phyloP scores from a whole-genome alignment of 2,113 vertebrate species.

The Ochotona princeps region DNA sequence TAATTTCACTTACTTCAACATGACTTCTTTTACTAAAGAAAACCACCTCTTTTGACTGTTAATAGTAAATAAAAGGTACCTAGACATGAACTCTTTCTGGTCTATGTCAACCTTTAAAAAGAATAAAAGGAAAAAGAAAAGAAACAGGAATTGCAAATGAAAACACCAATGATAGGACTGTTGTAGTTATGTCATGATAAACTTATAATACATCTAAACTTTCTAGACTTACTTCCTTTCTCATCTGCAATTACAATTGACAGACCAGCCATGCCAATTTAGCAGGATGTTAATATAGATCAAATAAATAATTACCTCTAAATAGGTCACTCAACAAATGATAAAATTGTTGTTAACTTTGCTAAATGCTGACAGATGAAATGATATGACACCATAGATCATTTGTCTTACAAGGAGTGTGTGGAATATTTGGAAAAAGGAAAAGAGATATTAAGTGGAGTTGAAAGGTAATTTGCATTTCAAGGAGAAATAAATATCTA shows the following conservation, averaged over 20 bases:
- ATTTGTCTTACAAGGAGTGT: neutral
- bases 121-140: neutral
- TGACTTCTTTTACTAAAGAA: neutral
- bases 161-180: constrained; percentile 7
- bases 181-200: constrained; percentile 29
- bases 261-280: constrained; percentile 5
- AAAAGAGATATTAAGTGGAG: neutral
- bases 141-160: neutral
- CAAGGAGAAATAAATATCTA: constrained; percentile 24
- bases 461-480: constrained; percentile 57
- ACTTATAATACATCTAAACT: neutral
- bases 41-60: neutral
- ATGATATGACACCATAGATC: neutral
- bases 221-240: neutral
- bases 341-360: constrained; percentile 37
- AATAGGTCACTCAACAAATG: constrained; percentile 44
- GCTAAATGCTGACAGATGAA: constrained; percentile 29
- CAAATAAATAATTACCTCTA: constrained; percentile 36
- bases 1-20: neutral
- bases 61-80: constrained; percentile 21
- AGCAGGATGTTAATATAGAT: neutral
- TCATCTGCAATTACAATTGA: neutral
- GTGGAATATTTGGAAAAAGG: constrained; percentile 6
- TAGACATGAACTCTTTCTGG: constrained; percentile 19
- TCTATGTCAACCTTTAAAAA: neutral